Conservation (phyloP, 2,113 vertebrate species). For the Tragelaphus buxtoni region DNA sequence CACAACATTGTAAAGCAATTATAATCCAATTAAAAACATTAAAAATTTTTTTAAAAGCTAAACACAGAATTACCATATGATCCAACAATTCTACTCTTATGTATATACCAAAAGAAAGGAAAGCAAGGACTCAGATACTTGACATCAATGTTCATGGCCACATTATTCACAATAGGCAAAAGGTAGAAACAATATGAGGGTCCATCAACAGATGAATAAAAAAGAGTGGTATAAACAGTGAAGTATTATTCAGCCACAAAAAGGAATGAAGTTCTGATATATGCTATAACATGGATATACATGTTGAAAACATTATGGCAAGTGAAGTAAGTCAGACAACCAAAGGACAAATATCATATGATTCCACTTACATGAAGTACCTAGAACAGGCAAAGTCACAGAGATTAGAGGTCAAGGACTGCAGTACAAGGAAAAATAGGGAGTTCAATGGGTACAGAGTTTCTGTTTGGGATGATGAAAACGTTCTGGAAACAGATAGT, state of each 20-base stretch:
- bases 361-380: background rate
- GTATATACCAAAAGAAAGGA: background rate
- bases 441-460: background rate
- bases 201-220: background rate
- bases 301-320: background rate
- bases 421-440: background rate
- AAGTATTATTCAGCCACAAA: background rate
- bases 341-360: background rate
- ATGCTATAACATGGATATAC: background rate
- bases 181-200: background rate
- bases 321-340: background rate
- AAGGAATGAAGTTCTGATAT: background rate
- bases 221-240: background rate
- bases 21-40: background rate
- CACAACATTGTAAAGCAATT: background rate
- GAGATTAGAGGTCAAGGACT: background rate
- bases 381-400: background rate
- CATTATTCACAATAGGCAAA: background rate
- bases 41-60: background rate
- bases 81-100: background rate
- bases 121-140: background rate
- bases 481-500: background rate
- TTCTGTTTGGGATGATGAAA: background rate
- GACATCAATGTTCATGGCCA: background rate
- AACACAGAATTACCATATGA: background rate